Conservation (phyloP, 2,113 vertebrate genomes). For the Crocuta crocuta region DNA sequence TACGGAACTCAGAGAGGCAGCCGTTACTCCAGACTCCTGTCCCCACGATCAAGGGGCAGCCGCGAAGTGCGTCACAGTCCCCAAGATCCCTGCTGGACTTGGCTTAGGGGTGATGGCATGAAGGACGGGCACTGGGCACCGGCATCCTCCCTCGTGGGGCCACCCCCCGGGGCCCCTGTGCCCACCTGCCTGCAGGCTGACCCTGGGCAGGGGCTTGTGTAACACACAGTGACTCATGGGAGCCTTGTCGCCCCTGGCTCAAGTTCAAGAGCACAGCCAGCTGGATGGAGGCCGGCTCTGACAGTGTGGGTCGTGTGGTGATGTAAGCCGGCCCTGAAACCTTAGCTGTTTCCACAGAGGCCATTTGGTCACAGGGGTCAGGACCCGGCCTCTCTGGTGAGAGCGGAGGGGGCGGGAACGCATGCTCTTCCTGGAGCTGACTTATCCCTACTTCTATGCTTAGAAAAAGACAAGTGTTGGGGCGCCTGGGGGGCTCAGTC, state of each 20-base stretch:
- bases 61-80: accelerated
- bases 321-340: neutral
- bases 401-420: neutral
- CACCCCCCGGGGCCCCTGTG: neutral
- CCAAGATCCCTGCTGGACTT: neutral
- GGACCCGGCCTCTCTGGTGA: neutral
- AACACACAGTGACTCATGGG: accelerated
- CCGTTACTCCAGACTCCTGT: neutral
- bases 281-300: neutral
- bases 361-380: neutral
- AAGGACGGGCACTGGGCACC: no score
- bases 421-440: neutral
- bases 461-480: no score
- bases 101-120: neutral
- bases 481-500: no score
- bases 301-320: accelerated
- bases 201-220: neutral
- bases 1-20: neutral
- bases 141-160: neutral
- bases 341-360: neutral
- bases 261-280: neutral
- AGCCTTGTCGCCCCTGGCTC: neutral
- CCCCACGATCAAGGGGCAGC: neutral
- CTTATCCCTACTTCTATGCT: neutral
- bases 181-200: neutral